Base-by-base conservation (phyloP, 1,140 invertebrate genomes). In the Aradophagus sp. region DNA sequence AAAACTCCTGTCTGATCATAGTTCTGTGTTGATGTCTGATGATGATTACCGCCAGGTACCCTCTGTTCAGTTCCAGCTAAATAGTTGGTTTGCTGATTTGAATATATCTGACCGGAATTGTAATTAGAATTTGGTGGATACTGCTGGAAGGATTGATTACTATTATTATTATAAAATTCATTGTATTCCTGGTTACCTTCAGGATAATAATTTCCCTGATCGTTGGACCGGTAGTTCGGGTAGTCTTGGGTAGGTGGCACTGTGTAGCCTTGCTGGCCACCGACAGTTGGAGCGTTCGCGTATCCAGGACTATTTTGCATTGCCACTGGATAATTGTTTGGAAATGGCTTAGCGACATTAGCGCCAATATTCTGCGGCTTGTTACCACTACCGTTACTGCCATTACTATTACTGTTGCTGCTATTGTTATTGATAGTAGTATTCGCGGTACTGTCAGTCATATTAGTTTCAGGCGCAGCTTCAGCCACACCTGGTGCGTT, bases 111-210 rank as follows among this genome's bases (percentile, higher is more conserved):
- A 8, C 67, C 31, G 3, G 78, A 19, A 58, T 68, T 80, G 11
- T 81, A 82, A 20, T 59, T 74, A 1, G 78, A 41, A 13, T 66
- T 80, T 31, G 79, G 78, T 0, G 80, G 48, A 45, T 80, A 85
- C 0, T 79, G 69, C 29, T 77, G 80, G 23, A 81, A 86, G 0
- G 70, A 27, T 45, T 81, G 80, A 66, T 81, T 52, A 27, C 72
- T 71, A 42, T 81, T 52, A 27, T 74, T 71, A 42, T 81, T 80
- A 16, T 82, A 83, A 70, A 82, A 85, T 13, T 85, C 77, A 53
- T 76, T 77, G 35, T 79, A 84, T 35, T 82, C 77, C 17, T 74
- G 74, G 10, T 34, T 73, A 19, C 67, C 70, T 23, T 84, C 80
- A 19, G 76, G 69, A 19, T 84, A 84, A 72, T 85, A 85, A 48